Conservation (phyloP, 2,113 vertebrate species). For the Hylia prasina region DNA sequence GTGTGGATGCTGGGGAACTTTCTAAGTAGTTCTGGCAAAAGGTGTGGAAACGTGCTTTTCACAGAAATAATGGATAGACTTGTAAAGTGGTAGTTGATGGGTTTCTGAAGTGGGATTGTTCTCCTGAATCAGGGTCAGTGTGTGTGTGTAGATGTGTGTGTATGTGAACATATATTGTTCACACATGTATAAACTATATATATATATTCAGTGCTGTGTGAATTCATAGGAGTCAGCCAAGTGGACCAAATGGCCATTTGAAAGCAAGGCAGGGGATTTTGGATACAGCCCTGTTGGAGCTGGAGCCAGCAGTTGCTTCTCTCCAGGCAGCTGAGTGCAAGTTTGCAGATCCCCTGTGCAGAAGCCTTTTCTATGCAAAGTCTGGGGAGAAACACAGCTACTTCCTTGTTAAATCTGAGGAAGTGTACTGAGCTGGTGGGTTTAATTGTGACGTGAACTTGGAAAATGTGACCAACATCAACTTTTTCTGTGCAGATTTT, state of each 20-base stretch:
- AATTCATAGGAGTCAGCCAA: not conserved
- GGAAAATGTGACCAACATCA: not conserved
- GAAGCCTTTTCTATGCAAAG: constrained; percentile 5
- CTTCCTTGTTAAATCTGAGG: constrained; percentile 48
- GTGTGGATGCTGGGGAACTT: not conserved
- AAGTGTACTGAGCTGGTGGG: not conserved
- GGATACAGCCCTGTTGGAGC: not conserved
- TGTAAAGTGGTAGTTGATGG: accelerated
- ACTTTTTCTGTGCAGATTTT: not conserved
- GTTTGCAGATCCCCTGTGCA: not conserved
- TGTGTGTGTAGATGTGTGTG: not conserved
- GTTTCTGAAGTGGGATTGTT: not conserved
- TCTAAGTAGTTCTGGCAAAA: not conserved
- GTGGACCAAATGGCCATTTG: not conserved
- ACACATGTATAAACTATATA: not conserved
- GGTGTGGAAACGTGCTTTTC: not conserved
- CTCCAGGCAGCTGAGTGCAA: not conserved
- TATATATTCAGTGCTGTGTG: not conserved
- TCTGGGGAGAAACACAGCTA: not conserved
- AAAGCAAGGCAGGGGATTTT: not conserved
- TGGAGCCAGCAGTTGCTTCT: not conserved
- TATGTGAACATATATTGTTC: too few species aligned
- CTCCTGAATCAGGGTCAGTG: not conserved
- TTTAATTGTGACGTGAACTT: not conserved
- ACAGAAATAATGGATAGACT: not conserved